A percentile compares a stretch with the other conserved stretches of the same genome.
Conservation (phyloP, 2,888 invertebrate genomes). For the Furcula furcula region DNA sequence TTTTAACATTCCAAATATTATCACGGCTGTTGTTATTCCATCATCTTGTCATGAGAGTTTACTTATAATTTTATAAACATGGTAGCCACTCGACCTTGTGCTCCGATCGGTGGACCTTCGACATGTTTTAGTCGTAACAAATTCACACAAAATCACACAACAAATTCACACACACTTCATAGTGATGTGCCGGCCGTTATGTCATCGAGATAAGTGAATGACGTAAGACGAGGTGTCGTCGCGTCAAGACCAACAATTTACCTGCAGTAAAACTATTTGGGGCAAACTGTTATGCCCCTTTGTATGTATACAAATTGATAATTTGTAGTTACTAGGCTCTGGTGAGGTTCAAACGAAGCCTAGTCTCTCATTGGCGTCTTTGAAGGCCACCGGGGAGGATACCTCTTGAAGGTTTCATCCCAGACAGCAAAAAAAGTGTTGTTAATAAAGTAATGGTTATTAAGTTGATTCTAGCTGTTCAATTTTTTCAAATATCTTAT, state of each 20-base stretch:
- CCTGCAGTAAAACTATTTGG: constrained; percentile 4
- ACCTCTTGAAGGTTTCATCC: too few species aligned
- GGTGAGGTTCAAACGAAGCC: too few species aligned
- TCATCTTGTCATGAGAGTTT: constrained; percentile 9
- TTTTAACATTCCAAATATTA: constrained; percentile 1
- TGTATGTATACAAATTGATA: too few species aligned
- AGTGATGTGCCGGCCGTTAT: constrained; percentile 10
- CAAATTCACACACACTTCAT: constrained; percentile 13
- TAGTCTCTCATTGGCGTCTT: too few species aligned
- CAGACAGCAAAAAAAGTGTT: too few species aligned
- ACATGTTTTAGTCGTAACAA: constrained; percentile 19
- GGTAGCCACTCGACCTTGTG: constrained; percentile 24
- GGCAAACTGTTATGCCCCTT: too few species aligned
- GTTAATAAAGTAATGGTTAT: too few species aligned
- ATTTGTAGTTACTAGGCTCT: too few species aligned
- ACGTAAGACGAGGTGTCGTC: constrained; percentile 9
- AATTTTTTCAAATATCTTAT: too few species aligned
- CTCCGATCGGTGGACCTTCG: constrained; percentile 19
- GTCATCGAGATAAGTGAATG: constrained; percentile 11
- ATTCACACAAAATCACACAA: too few species aligned
- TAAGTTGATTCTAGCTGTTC: too few species aligned
- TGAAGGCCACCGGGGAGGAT: too few species aligned
- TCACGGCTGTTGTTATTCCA: constrained; percentile 11
- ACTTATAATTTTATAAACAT: constrained; percentile 17
- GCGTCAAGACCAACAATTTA: background rate